Conservation (phyloP, 1,140 invertebrate genomes). For the Aplysia californica region DNA sequence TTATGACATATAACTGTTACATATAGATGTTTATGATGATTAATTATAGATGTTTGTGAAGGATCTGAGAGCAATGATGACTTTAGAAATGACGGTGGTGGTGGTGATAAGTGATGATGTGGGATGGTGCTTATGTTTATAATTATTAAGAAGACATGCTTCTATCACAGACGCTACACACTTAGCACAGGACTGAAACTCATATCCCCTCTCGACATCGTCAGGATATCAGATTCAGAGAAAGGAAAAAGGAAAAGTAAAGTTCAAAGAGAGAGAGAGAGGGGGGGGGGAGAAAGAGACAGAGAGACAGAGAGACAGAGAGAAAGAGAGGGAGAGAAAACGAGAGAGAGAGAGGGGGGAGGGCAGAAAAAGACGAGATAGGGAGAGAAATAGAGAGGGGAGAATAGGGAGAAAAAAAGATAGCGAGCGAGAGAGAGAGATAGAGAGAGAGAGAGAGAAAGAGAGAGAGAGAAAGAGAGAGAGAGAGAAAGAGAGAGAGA, state of each 20-base stretch:
- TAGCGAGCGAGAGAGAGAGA: conserved; percentile 2
- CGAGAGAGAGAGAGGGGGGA: background rate
- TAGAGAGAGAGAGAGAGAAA: background rate
- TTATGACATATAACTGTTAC: too few species aligned
- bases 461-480: conserved; percentile 1
- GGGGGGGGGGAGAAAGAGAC: background rate
- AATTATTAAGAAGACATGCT: too few species aligned
- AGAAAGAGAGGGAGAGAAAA: background rate
- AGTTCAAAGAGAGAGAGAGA: background rate
- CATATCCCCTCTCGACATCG: too few species aligned
- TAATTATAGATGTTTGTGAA: too few species aligned
- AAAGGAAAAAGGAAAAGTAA: background rate
- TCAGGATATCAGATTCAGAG: background rate
- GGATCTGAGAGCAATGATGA: too few species aligned
- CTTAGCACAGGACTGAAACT: too few species aligned
- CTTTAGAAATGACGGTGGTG: too few species aligned
- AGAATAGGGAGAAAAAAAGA: background rate
- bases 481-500: conserved; percentile 11
- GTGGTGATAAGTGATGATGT: too few species aligned
- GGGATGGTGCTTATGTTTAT: too few species aligned
- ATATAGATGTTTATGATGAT: too few species aligned
- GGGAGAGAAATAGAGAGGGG: background rate
- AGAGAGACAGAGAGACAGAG: background rate
- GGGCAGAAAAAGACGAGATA: background rate
- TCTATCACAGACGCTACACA: too few species aligned